Percentiles rank a stretch among this genome's conserved stretches.
phyloP scores from a whole-genome alignment of 64 coral and sea anemone species.

The Cladopsammia gracilis region DNA sequence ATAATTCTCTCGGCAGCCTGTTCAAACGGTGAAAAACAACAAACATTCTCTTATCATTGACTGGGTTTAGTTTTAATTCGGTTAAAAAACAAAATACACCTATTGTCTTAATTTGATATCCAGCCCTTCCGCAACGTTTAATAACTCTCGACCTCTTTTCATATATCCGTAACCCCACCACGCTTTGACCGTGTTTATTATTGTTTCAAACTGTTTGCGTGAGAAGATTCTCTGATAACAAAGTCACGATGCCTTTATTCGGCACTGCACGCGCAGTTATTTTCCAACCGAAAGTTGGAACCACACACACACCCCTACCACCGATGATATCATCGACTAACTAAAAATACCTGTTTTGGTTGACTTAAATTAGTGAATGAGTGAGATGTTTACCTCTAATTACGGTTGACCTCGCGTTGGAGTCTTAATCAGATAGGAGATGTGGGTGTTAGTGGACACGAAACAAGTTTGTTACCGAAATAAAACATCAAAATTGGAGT shows the following conservation, averaged over 20 bases:
- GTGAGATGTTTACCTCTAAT: not conserved
- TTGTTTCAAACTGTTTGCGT: not conserved
- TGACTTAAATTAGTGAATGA: not conserved
- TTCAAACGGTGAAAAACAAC: not conserved
- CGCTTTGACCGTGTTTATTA: not conserved
- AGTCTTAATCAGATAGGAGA: constrained; percentile 7
- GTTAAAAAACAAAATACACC: not conserved
- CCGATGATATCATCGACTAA: not conserved
- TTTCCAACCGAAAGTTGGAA: not conserved
- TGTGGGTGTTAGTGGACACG: not conserved
- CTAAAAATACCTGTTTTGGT: not conserved
- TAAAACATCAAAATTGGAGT: not conserved
- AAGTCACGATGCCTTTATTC: not conserved
- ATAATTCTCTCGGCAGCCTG: too few species aligned
- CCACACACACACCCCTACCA: too few species aligned
- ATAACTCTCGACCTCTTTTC: constrained; percentile 17
- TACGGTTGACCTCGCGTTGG: not conserved
- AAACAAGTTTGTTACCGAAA: constrained; percentile 20
- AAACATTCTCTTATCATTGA: not conserved
- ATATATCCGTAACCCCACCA: not conserved
- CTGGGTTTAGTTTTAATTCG: not conserved
- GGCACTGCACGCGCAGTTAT: not conserved
- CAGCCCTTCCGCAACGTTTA: not conserved
- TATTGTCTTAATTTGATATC: not conserved
- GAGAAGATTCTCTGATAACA: not conserved